Base-by-base conservation (phyloP, 2,113 vertebrate genomes). In the Ptilonorhynchus violaceus region DNA sequence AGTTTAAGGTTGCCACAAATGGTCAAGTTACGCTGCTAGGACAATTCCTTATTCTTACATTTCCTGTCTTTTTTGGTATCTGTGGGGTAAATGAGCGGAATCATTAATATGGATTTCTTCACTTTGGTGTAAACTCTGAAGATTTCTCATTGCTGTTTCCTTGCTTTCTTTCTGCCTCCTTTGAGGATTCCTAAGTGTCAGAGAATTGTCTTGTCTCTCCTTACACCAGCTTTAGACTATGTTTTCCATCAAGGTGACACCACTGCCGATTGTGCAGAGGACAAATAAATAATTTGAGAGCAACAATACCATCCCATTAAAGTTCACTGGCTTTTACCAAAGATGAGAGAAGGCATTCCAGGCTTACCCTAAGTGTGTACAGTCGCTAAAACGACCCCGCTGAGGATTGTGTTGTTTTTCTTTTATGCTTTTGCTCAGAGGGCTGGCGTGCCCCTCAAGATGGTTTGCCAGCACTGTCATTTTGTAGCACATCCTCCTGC, bases 401-500 rank as follows among this genome's bases (percentile, higher is more conserved):
- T 30, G 47, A 92, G 56, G 44, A 56, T 1, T 55, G 30, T 42
- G 67, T 47, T 84, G n/a, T 13, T 91, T 73, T 13, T 27, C 28
- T 74, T 70, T 30, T 6, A 53, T 0, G 0, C 14, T 69, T 74
- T 49, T 39, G 21, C 39, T 59, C 44, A 75, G 33, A 74, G 33
- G 16, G 10, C 33, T 78, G 20, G 18, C 0, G 0, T 41, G n/a
- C 23, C 37, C 23, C 10, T 31, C 39, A 42, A 0, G 0, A 31
- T 13, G 19, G 13, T 69, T 76, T 77, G 27, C 50, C 76, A 76
- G 46, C 30, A 44, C 27, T 53, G 28, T 28, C n/a, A 23, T 41
- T 59, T 49, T 46, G 53, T 5, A 62, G 50, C 35, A 64, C 10
- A 31, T 39, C 63, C 37, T 67, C 22, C 82, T 56, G 33, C 56